These are phyloP conservation scores for Xiphophorus maculatus DNA, from an alignment of 2,113 vertebrate species.

Conservation along the genomic window DNA sequence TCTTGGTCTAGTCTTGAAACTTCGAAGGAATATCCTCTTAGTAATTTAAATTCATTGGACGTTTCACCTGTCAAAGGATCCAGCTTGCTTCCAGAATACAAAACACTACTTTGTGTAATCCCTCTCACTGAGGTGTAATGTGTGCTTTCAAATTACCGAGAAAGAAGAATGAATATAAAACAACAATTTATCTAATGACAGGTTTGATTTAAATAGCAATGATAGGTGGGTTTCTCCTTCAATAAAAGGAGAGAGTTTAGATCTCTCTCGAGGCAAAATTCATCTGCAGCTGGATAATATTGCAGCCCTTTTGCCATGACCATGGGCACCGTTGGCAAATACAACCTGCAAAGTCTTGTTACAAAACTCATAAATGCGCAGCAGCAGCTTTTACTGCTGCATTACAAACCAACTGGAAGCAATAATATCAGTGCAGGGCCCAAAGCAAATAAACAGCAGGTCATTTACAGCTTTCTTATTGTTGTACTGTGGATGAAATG, in stretches of 20 bases:
- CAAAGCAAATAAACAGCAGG: slow-evolving; percentile 50
- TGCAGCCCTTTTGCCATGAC: slow-evolving; percentile 31
- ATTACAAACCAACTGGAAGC: slow-evolving; percentile 46
- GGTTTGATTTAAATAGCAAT: slow-evolving; percentile 51
- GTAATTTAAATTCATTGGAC: slow-evolving; percentile 30
- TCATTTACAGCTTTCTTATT: slow-evolving; percentile 48
- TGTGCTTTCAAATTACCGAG: slow-evolving; percentile 42
- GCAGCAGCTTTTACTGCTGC: slow-evolving; percentile 39
- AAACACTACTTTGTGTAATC: slow-evolving; percentile 45
- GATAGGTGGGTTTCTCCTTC: slow-evolving; percentile 31
- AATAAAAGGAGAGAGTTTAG: slow-evolving; percentile 43
- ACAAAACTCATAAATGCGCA: slow-evolving; percentile 67
- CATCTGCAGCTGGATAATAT: slow-evolving; percentile 53
- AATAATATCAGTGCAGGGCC: slow-evolving; percentile 38
- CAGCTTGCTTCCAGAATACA: slow-evolving; percentile 35
- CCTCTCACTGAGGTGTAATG: slow-evolving; percentile 42
- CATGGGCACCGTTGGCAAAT: slow-evolving; percentile 50
- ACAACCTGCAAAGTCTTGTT: slow-evolving; percentile 36
- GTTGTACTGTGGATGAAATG: slow-evolving; percentile 20
- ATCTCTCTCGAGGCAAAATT: slow-evolving; percentile 39
- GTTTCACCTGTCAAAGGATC: slow-evolving; percentile 28
- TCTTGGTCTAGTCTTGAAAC: slow-evolving; percentile 21
- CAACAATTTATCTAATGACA: slow-evolving; percentile 43
- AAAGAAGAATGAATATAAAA: slow-evolving; percentile 30
- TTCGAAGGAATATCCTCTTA: slow-evolving; percentile 19